phyloP scores from a whole-genome alignment of 2,797 vertebrate species.

The Pachyuromys duprasi region DNA sequence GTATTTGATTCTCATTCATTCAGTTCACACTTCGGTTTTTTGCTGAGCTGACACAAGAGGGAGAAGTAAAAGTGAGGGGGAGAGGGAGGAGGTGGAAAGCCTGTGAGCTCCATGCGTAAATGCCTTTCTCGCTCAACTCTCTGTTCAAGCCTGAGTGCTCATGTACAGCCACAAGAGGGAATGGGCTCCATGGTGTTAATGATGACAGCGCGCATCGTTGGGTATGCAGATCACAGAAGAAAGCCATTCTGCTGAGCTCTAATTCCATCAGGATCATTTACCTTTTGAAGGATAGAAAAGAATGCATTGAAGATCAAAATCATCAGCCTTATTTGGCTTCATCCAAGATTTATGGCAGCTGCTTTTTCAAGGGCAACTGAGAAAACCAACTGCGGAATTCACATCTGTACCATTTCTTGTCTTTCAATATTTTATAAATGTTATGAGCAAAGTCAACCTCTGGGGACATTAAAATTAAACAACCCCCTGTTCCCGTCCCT shows the following conservation, averaged over 20 bases:
- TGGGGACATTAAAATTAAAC: conserved; percentile 83
- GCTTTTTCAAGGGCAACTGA: conserved; percentile 86
- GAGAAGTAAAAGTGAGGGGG: neutral
- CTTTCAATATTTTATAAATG: conserved; percentile 87
- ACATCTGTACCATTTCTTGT: conserved; percentile 80
- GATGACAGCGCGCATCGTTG: conserved; percentile 68
- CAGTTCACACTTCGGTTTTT: conserved; percentile 31
- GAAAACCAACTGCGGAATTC: conserved; percentile 79
- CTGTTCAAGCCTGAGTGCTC: conserved; percentile 42
- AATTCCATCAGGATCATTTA: conserved; percentile 85
- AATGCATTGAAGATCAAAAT: conserved; percentile 87
- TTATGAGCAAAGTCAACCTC: conserved; percentile 82
- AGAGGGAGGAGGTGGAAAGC: neutral
- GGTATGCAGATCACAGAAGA: conserved; percentile 82
- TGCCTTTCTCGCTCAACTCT: conserved; percentile 38
- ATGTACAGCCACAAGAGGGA: neutral
- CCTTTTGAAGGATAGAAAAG: conserved; percentile 84
- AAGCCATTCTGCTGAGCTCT: conserved; percentile 80
- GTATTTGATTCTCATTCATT: conserved; percentile 38
- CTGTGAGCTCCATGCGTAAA: conserved; percentile 47
- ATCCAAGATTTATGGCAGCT: conserved; percentile 86
- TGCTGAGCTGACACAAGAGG: neutral
- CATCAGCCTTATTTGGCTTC: conserved; percentile 84
- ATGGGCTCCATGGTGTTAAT: conserved; percentile 31
- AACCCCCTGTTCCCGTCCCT: conserved; percentile 21